Evolutionary conservation across 2,113 vertebrate genomes (phyloP), one percentile per base, ranked within the genome.

Genomic region (Neomonachus schauinslandi): DNA sequence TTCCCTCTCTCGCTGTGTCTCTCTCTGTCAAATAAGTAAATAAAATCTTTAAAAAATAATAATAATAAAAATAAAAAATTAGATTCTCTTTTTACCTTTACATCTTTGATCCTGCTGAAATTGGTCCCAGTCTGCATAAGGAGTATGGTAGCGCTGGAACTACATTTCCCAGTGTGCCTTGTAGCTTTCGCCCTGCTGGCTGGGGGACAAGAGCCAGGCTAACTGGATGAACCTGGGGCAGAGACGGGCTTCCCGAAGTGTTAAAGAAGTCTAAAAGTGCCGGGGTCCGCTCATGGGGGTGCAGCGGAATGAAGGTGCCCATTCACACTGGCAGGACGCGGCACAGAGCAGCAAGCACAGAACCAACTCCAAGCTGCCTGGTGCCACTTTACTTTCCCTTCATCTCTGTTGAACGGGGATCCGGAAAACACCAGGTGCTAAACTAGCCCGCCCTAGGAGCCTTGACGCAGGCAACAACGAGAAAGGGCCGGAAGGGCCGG

Each of bases 261-360:
- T 10, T 46, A 39, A 4, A 33, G 6, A 19, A 26, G 79, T 72
- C 61, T 19, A n/a, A 46, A 51, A 12, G n/a, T 42, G 67, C 42
- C 46, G n/a, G 36, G 83, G 49, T 7, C 24, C 0, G 22, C 1
- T 11, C 76, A 3, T 1, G 5, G 28, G 22, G 33, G 63, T n/a
- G 3, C 57, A 46, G 22, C 61, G 24, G 22, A 11, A 57, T 14
- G 65, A 36, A 61, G 51, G n/a, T 9, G 22, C 24, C 16, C 10
- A 0, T 31, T 11, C 7, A 0, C 13, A 14, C 36, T 2, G 39
- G 36, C 24, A 4, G 71, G 33, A 49, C 2, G 24, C 55, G 15
- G 69, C n/a, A 18, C 14, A 51, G 33, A 28, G 46, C 4, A 8
- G 39, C 69, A 21, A 63, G 67, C 18, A 36, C 39, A 36, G 83